phyloP scores from a whole-genome alignment of 92 coral and sea anemone genomes.

The Muricea muricata region DNA sequence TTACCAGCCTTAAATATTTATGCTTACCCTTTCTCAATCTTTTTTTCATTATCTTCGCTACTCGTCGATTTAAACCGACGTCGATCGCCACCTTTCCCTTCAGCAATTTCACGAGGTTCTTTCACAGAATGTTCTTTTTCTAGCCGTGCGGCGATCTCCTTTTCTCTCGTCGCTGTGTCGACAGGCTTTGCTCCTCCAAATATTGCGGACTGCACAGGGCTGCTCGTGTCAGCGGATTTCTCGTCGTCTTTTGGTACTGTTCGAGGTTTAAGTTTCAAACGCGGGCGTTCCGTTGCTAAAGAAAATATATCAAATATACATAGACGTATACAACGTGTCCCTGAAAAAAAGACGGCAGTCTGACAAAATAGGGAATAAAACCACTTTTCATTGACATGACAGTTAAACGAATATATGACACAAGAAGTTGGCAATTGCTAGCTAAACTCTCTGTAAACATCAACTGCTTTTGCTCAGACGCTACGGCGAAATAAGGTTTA shows the following conservation, averaged over 20 bases:
- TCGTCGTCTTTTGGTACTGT: constrained; percentile 68
- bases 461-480: no score
- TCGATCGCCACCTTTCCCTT: constrained; percentile 44
- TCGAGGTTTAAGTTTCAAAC: constrained; percentile 86
- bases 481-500: no score
- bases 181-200: constrained; percentile 99
- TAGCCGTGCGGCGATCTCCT: constrained; percentile 89
- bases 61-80: constrained; percentile 26
- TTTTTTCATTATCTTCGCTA: constrained; percentile 33
- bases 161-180: constrained; percentile 91
- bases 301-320: background rate
- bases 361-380: no score
- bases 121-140: constrained; percentile 81
- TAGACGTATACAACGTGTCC: background rate
- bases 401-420: no score
- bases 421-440: no score
- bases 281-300: constrained; percentile 83
- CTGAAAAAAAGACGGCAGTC: no score
- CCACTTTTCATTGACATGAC: no score
- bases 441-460: no score
- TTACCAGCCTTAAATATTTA: background rate
- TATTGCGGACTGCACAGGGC: constrained; percentile 73
- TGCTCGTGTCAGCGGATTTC: background rate
- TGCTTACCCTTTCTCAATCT: constrained; percentile 38
- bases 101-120: constrained; percentile 50